Percentiles rank a stretch among this genome's conserved stretches.
Evolutionary conservation across 2,113 vertebrate genomes (phyloP).

Genomic region (Syrrhaptes paradoxus): DNA sequence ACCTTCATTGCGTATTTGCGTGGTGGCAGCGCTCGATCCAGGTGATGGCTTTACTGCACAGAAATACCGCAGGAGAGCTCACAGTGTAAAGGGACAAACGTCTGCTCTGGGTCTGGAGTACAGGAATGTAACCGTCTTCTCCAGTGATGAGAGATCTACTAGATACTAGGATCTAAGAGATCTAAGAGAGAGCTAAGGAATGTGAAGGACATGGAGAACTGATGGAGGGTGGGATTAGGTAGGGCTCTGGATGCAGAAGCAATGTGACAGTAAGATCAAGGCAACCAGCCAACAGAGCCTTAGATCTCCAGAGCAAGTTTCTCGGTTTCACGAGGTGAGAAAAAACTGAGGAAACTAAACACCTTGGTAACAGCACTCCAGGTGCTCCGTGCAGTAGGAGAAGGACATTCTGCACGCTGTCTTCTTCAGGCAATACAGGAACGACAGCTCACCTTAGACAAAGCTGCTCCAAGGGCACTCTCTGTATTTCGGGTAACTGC

Average conservation of each 20-base stretch:
- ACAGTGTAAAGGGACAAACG: neutral
- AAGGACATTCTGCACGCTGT: neutral
- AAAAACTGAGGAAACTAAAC: neutral
- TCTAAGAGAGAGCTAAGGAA: neutral
- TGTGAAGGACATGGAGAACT: neutral
- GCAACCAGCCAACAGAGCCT: neutral
- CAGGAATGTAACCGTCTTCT: neutral
- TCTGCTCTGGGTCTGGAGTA: neutral
- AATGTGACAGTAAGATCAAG: neutral
- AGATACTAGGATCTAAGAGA: neutral
- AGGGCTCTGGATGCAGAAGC: neutral
- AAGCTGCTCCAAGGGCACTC: constrained; percentile 94
- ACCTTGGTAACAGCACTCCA: neutral
- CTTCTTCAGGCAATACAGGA: neutral
- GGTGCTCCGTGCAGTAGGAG: neutral
- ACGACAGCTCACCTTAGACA: constrained; percentile 85
- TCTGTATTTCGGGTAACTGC: constrained; percentile 95
- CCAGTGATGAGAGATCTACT: neutral
- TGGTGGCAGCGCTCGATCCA: neutral
- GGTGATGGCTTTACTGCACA: neutral
- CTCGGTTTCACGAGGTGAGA: neutral
- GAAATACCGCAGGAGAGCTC: neutral
- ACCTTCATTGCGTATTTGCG: neutral
- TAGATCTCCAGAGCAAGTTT: neutral
- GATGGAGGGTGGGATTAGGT: neutral